phyloP scores from a whole-genome alignment of 2,888 invertebrate genomes.

The Aplocera efformata region DNA sequence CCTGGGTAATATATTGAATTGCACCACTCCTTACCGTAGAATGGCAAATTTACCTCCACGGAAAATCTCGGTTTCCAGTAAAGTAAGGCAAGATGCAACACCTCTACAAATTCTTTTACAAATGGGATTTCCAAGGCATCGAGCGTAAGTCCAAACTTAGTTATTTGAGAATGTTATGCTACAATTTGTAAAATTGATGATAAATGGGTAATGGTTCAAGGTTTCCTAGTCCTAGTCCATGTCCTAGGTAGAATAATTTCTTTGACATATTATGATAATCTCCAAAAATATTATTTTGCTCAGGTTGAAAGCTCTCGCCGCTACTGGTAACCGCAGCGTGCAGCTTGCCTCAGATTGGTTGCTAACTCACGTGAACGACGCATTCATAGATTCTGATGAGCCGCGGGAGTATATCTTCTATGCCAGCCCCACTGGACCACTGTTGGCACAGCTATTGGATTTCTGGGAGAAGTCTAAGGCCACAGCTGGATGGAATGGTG shows the following conservation, averaged over 20 bases:
- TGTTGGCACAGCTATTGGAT: constrained; percentile 85
- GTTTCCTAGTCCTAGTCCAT: too few relatives aligned
- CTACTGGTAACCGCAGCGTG: constrained; percentile 92
- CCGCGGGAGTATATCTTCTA: constrained; percentile 94
- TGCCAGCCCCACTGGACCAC: constrained; percentile 89
- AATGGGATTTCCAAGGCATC: constrained; percentile 93
- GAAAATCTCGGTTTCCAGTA: constrained; percentile 86
- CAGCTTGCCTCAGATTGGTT: constrained; percentile 96
- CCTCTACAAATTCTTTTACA: constrained; percentile 91
- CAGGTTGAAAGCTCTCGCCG: constrained; percentile 93
- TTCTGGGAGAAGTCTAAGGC: constrained; percentile 90
- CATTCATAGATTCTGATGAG: constrained; percentile 86
- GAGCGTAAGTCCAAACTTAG: too few relatives aligned
- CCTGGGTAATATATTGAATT: constrained; percentile 32
- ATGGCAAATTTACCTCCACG: constrained; percentile 90
- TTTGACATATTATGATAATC: too few relatives aligned
- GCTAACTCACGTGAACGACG: constrained; percentile 92
- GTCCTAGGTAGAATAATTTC: too few relatives aligned
- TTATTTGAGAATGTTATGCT: too few relatives aligned
- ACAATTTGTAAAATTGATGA: too few relatives aligned
- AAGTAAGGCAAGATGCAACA: constrained; percentile 86
- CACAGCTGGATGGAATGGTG: constrained; percentile 92
- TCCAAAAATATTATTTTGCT: constrained; percentile 34
- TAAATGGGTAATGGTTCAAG: too few relatives aligned
- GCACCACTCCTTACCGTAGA: constrained; percentile 30